phyloP scores from a whole-genome alignment of 92 coral and sea anemone genomes.

The Epizoanthus scotinus region DNA sequence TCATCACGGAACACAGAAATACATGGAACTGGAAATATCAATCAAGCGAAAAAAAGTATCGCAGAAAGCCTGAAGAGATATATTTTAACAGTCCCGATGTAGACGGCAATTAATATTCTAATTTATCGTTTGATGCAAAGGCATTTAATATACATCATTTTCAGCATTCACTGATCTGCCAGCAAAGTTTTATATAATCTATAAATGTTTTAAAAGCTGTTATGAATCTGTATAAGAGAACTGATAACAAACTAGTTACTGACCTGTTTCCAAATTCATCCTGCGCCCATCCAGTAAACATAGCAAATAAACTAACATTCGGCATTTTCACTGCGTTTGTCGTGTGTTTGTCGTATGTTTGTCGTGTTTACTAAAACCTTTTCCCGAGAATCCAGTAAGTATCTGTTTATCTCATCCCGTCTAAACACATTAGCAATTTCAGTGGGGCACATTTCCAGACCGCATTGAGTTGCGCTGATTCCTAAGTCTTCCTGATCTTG shows the following conservation, averaged over 20 bases:
- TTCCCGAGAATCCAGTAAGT: background rate
- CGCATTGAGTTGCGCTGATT: conserved; percentile 1
- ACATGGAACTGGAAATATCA: background rate
- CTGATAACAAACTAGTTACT: background rate
- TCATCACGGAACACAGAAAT: conserved; percentile 10
- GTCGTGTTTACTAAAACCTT: conserved; percentile 1
- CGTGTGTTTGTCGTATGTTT: background rate
- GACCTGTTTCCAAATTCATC: conserved; percentile 34
- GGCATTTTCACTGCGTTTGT: conserved; percentile 31
- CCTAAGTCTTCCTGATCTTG: conserved; percentile 9
- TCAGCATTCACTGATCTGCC: background rate
- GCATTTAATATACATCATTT: background rate
- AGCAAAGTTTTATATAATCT: background rate
- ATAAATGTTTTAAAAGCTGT: background rate
- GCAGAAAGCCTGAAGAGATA: background rate
- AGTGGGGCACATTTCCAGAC: conserved; percentile 17
- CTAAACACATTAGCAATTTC: conserved; percentile 13
- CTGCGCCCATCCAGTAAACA: conserved; percentile 37
- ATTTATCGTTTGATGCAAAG: too few species aligned
- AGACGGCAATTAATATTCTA: too few species aligned
- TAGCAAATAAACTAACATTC: background rate
- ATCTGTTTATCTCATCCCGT: background rate
- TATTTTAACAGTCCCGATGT: too few species aligned
- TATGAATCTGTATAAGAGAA: too few species aligned
- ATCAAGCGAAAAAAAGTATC: background rate